Evolutionary conservation across 2,888 invertebrate species (phyloP).

Genomic region (Acanthoscelides obtectus): DNA sequence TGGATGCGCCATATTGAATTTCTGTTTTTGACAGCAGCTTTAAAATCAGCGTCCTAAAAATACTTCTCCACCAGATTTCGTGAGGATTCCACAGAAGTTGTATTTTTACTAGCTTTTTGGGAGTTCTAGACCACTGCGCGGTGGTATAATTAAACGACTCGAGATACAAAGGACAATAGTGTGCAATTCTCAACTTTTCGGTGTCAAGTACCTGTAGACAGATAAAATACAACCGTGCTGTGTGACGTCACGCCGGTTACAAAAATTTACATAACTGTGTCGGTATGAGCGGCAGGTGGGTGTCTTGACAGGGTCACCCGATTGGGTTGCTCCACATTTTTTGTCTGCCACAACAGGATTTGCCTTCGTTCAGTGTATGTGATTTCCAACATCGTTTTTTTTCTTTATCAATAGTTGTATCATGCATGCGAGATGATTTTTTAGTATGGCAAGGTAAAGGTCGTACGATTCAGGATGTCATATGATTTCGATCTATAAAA

Average conservation of each 20-base stretch:
- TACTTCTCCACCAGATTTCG: too few relatives aligned
- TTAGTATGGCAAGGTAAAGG: not conserved
- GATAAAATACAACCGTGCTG: not conserved
- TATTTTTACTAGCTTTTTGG: too few relatives aligned
- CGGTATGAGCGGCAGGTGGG: not conserved
- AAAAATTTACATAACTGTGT: not conserved
- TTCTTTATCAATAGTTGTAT: not conserved
- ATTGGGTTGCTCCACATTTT: not conserved
- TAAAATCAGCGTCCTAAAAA: too few relatives aligned
- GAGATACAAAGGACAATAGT: too few relatives aligned
- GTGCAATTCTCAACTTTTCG: too few relatives aligned
- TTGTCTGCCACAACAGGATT: not conserved
- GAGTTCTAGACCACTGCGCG: too few relatives aligned
- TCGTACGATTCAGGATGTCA: not conserved
- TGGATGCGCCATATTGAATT: too few relatives aligned
- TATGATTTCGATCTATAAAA: not conserved
- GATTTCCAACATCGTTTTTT: not conserved
- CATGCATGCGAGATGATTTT: not conserved
- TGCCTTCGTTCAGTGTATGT: not conserved
- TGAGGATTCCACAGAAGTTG: too few relatives aligned
- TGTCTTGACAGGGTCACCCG: not conserved
- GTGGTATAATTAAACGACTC: too few relatives aligned
- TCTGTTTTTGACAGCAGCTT: too few relatives aligned
- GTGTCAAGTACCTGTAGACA: not conserved
- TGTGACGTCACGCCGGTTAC: not conserved